These are phyloP conservation scores for Quadroppia sp. DNA, from an alignment of 2,888 invertebrate genomes.

Conservation along the genomic window DNA sequence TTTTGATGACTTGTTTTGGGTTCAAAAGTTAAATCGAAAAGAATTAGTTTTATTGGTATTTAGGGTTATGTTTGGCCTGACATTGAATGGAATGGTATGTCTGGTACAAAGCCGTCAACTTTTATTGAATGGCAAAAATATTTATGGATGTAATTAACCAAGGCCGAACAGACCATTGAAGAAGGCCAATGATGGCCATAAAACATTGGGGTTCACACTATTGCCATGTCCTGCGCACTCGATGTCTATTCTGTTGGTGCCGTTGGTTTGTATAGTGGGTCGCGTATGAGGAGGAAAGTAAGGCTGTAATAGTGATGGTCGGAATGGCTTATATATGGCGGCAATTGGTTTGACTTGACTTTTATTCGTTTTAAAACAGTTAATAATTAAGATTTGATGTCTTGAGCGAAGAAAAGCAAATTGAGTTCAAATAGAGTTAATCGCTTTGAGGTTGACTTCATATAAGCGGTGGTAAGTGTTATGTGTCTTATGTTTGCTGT, in stretches of 20 bases:
- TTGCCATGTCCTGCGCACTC: constrained; percentile 28
- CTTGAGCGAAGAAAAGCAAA: background rate
- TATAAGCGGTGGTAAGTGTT: constrained; percentile 14
- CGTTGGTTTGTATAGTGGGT: background rate
- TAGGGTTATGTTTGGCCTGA: background rate
- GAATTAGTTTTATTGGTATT: background rate
- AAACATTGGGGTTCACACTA: constrained; percentile 23
- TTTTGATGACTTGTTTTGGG: background rate
- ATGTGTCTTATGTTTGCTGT: background rate
- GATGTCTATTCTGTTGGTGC: constrained; percentile 2
- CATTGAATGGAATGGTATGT: background rate
- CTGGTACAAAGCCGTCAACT: constrained; percentile 1
- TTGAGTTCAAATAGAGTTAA: background rate
- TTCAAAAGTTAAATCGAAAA: constrained; percentile 1
- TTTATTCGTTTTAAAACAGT: background rate
- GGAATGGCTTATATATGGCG: constrained; percentile 12
- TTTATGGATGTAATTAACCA: constrained; percentile 28
- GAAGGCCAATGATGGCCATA: constrained; percentile 36
- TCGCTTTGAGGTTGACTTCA: background rate
- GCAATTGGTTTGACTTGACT: background rate
- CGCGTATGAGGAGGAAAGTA: constrained; percentile 5
- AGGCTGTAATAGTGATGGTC: constrained; percentile 23
- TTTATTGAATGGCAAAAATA: constrained; percentile 21
- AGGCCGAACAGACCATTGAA: constrained; percentile 20
- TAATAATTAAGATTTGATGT: constrained; percentile 10